Evolutionary conservation across 2,113 vertebrate species (phyloP).

Genomic region (Eptesicus fuscus): DNA sequence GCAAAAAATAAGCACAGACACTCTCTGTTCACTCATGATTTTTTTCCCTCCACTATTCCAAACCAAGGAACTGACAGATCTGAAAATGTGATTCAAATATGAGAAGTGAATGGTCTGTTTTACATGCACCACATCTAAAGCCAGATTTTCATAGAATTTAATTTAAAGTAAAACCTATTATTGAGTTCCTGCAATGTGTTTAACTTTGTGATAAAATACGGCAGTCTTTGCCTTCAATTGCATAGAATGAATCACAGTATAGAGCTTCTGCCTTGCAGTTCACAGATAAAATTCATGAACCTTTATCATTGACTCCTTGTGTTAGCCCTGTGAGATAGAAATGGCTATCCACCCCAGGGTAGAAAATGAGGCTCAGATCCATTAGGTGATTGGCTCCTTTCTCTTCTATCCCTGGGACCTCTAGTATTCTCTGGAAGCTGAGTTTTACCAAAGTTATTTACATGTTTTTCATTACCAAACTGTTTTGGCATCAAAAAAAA

Average conservation of each 20-base stretch:
- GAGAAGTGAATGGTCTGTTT: constrained; percentile 36
- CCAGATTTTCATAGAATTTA: constrained; percentile 33
- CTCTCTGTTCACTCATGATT: background rate
- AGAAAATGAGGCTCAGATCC: background rate
- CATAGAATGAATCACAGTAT: background rate
- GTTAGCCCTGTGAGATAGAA: background rate
- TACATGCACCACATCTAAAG: constrained; percentile 7
- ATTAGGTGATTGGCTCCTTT: background rate
- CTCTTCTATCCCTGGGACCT: background rate
- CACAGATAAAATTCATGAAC: constrained; percentile 11
- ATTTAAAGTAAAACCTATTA: constrained; percentile 42
- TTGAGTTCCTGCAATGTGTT: constrained; percentile 24
- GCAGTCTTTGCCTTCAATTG: background rate
- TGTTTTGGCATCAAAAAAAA: constrained; percentile 40
- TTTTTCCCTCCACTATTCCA: background rate
- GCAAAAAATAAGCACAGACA: background rate
- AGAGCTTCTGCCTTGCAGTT: constrained; percentile 16
- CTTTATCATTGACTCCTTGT: background rate
- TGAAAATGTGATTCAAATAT: constrained; percentile 30
- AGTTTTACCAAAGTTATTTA: background rate
- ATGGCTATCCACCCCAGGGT: background rate
- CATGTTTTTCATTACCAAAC: constrained; percentile 14
- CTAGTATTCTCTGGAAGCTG: background rate
- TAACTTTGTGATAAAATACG: constrained; percentile 12
- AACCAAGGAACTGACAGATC: constrained; percentile 9